These are phyloP conservation scores for Saccostrea cuccullata DNA, from an alignment of 1,140 invertebrate genomes.

Conservation along the genomic window DNA sequence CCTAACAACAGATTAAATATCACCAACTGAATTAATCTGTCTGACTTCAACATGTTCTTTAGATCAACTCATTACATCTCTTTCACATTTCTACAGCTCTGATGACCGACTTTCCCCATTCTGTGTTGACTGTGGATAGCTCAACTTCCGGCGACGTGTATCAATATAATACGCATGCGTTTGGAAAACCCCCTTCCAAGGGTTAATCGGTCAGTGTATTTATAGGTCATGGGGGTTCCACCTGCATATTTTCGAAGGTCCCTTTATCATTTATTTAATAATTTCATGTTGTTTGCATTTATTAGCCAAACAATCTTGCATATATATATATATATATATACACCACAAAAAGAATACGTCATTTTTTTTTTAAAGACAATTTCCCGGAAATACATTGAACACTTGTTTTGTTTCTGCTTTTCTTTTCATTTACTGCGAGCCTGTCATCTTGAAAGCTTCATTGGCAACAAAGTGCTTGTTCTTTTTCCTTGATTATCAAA, in stretches of 20 bases:
- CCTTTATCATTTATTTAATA: too few relatives aligned
- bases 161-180: conserved; percentile 7
- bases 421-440: background rate
- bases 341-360: too few relatives aligned
- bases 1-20: background rate
- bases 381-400: too few relatives aligned
- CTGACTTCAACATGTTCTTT: conserved; percentile 13
- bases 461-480: background rate
- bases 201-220: background rate
- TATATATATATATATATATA: too few relatives aligned
- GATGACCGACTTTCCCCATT: background rate
- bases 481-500: background rate
- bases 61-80: background rate
- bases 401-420: too few relatives aligned
- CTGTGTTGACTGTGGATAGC: conserved; percentile 23
- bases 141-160: conserved; percentile 31
- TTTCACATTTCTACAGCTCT: background rate
- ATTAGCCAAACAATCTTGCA: too few relatives aligned
- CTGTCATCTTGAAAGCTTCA: conserved; percentile 27
- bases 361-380: too few relatives aligned
- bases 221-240: conserved; percentile 10
- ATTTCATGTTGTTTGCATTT: too few relatives aligned
- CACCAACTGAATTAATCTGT: background rate
- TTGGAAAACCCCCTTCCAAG: conserved; percentile 12
- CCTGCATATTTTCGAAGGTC: too few relatives aligned